These are phyloP conservation scores for Hypocryptadius cinnamomeus DNA, from an alignment of 2,113 vertebrate genomes.

Conservation along the genomic window DNA sequence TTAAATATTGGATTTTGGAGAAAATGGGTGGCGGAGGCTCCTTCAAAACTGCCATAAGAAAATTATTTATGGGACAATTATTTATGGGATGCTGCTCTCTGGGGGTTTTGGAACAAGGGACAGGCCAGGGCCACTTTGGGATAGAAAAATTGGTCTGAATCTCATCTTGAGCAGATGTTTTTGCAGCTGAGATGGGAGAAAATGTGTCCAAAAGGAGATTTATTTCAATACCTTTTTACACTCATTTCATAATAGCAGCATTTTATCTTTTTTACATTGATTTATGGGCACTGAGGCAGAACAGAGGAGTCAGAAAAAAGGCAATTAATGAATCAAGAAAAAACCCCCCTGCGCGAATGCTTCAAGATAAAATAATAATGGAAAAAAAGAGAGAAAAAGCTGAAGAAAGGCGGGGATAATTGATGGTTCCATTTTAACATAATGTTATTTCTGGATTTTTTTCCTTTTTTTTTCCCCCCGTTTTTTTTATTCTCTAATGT, in stretches of 20 bases:
- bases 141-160: not conserved
- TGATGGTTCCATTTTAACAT: constrained; percentile 71
- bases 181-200: not conserved
- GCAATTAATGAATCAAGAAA: constrained; percentile 60
- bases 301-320: constrained; percentile 49
- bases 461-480: fast-evolving
- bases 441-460: constrained; percentile 67
- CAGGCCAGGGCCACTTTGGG: not conserved
- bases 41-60: not conserved
- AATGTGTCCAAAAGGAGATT: constrained; percentile 11
- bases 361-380: not conserved
- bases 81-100: not conserved
- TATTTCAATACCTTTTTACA: constrained; percentile 62
- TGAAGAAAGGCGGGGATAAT: constrained; percentile 59
- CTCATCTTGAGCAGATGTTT: not conserved
- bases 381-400: not conserved
- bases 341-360: not conserved
- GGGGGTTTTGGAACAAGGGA: not conserved
- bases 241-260: constrained; percentile 58
- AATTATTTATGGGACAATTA: not conserved
- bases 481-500: constrained; percentile 18
- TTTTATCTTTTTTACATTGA: constrained; percentile 67
- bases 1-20: not conserved
- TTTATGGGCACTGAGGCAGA: constrained; percentile 62
- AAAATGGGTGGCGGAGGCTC: not conserved